A percentile compares a stretch with the other conserved stretches of the same genome.
Evolutionary conservation across 2,888 invertebrate genomes (phyloP).

Genomic region (Lepidocyrtinus sp.): DNA sequence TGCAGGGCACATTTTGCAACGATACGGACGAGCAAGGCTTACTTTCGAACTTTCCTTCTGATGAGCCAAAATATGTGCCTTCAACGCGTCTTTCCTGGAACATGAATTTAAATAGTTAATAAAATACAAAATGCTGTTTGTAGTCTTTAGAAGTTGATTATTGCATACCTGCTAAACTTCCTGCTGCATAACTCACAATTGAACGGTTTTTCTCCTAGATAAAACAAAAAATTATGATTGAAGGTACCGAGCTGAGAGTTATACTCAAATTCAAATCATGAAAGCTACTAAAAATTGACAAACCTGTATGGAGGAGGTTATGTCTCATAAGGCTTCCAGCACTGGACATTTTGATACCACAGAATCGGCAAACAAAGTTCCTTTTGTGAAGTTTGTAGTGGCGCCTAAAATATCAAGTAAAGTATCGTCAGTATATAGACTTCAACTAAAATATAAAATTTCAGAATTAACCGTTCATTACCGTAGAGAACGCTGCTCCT

Average conservation of each 20-base stretch:
- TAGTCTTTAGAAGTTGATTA: no score
- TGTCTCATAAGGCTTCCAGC: constrained; percentile 61
- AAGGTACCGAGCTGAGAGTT: no score
- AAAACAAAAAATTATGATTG: no score
- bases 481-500: constrained; percentile 42
- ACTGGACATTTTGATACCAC: constrained; percentile 53
- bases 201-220: constrained; percentile 52
- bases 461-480: no score
- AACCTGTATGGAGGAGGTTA: constrained; percentile 58
- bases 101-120: no score
- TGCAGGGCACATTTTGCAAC: constrained; percentile 36
- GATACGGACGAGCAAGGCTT: constrained; percentile 40
- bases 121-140: no score
- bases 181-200: constrained; percentile 46
- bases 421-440: no score
- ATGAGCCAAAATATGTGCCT: constrained; percentile 54
- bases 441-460: no score
- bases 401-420: no score
- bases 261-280: no score
- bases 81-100: constrained; percentile 57
- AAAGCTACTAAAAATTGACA: no score
- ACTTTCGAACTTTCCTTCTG: constrained; percentile 37
- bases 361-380: constrained; percentile 53
- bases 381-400: constrained; percentile 54
- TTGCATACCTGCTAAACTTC: constrained; percentile 38